These are phyloP conservation scores for Monoplex corrugatus DNA, from an alignment of 2,888 invertebrate genomes.

Conservation along the genomic window DNA sequence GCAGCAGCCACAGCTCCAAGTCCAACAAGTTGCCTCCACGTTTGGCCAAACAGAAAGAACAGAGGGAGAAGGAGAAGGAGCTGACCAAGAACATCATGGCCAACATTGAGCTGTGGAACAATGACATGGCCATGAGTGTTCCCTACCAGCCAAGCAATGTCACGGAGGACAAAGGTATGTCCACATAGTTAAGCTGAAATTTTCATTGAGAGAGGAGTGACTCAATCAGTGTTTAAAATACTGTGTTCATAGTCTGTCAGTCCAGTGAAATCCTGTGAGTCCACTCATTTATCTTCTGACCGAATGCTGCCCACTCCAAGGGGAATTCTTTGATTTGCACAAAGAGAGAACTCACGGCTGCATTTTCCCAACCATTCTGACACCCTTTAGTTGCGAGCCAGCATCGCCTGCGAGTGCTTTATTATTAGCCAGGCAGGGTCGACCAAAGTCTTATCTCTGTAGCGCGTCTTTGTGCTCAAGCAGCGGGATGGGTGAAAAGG, in stretches of 20 bases:
- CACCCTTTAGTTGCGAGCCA: too few relatives aligned
- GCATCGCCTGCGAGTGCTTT: too few relatives aligned
- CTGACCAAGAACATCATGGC: constrained; percentile 73
- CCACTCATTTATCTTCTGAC: too few relatives aligned
- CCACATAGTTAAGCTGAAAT: not conserved
- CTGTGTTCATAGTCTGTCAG: not conserved
- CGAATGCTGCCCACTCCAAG: too few relatives aligned
- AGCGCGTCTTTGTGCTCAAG: too few relatives aligned
- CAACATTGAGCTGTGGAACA: constrained; percentile 81
- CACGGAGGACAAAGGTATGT: constrained; percentile 5
- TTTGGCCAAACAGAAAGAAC: constrained; percentile 89
- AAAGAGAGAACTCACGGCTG: not conserved
- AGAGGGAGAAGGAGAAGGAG: constrained; percentile 81
- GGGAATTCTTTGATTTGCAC: too few relatives aligned
- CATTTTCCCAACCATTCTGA: too few relatives aligned
- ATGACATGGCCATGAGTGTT: constrained; percentile 80
- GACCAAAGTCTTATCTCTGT: too few relatives aligned
- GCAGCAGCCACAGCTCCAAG: constrained; percentile 61
- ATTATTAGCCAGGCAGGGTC: too few relatives aligned
- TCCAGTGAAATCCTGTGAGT: constrained; percentile 25
- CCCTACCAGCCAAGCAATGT: constrained; percentile 58
- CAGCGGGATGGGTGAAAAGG: too few relatives aligned
- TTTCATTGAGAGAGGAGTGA: too few relatives aligned
- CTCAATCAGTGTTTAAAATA: not conserved
- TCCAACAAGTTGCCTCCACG: constrained; percentile 89